Conservation (phyloP, 2,797 vertebrate species). For the Danio tinwini region DNA sequence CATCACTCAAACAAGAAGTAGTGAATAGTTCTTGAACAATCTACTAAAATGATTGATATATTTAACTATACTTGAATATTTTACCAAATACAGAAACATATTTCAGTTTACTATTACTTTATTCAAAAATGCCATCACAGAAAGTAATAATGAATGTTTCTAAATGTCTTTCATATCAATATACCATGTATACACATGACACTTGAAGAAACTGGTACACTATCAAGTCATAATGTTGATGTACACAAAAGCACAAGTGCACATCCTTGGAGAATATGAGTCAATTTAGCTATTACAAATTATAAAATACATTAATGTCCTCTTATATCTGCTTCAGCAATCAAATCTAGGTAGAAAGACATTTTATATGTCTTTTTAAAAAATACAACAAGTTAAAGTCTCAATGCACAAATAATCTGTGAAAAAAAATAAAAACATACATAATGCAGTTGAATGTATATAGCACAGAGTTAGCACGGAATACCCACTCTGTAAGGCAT, state of each 20-base stretch:
- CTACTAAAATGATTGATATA: not conserved
- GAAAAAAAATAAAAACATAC: not conserved
- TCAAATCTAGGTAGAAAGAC: not conserved
- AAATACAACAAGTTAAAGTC: not conserved
- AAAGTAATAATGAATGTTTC: not conserved
- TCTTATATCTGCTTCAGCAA: not conserved
- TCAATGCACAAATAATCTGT: not conserved
- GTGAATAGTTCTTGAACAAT: not conserved
- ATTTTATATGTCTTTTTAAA: not conserved
- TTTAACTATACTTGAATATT: not conserved
- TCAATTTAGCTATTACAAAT: not conserved
- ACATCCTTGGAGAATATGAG: not conserved
- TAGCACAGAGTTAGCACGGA: not conserved
- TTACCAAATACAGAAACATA: constrained; percentile 1
- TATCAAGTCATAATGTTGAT: not conserved
- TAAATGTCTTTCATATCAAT: not conserved
- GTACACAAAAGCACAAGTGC: not conserved
- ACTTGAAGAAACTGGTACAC: not conserved
- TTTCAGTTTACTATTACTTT: constrained; percentile 8
- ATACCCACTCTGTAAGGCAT: not conserved
- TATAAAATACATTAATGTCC: not conserved
- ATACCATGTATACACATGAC: not conserved
- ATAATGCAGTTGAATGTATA: not conserved
- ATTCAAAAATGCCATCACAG: not conserved
- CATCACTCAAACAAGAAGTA: not conserved